Percentiles rank a stretch among this genome's conserved stretches.
Evolutionary conservation across 37 sponge, comb jelly and placozoan species (phyloP).

Genomic region (Crambe crambe): DNA sequence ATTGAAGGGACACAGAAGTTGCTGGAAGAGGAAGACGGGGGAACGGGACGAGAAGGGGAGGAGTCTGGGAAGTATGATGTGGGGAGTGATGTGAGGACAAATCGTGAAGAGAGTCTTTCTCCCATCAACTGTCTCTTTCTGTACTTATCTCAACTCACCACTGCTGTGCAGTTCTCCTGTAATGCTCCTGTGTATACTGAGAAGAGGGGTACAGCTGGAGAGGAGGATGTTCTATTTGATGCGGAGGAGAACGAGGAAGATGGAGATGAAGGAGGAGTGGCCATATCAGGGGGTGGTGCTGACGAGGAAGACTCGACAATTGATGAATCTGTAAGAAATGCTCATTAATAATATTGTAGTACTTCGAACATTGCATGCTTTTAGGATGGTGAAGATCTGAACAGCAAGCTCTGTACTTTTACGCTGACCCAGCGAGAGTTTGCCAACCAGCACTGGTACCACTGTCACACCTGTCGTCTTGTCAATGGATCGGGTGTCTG

Average conservation of each 20-base stretch:
- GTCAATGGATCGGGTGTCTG: conserved; percentile 80
- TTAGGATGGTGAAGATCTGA: conserved; percentile 76
- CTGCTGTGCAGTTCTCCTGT: conserved; percentile 46
- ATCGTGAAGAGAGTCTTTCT: neutral
- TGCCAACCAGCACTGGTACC: conserved; percentile 89
- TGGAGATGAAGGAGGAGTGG: conserved; percentile 10
- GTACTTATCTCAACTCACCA: conserved; percentile 54
- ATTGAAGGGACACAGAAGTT: neutral
- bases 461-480: conserved; percentile 90
- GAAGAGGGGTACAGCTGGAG: conserved; percentile 42
- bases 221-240: conserved; percentile 34
- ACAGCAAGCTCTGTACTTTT: conserved; percentile 86
- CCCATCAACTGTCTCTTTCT: conserved; percentile 34
- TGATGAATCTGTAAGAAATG: conserved; percentile 37
- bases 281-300: neutral
- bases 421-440: conserved; percentile 74
- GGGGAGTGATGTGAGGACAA: neutral
- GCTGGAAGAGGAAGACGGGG: neutral
- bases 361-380: neutral
- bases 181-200: conserved; percentile 34
- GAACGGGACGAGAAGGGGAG: neutral
- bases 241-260: conserved; percentile 36
- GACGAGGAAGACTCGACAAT: conserved; percentile 38
- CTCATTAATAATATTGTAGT: neutral
- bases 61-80: neutral